A percentile compares a stretch with the other conserved stretches of the same genome.
Conservation (phyloP, 2,113 vertebrate species). For the Herpailurus yagouaroundi region DNA sequence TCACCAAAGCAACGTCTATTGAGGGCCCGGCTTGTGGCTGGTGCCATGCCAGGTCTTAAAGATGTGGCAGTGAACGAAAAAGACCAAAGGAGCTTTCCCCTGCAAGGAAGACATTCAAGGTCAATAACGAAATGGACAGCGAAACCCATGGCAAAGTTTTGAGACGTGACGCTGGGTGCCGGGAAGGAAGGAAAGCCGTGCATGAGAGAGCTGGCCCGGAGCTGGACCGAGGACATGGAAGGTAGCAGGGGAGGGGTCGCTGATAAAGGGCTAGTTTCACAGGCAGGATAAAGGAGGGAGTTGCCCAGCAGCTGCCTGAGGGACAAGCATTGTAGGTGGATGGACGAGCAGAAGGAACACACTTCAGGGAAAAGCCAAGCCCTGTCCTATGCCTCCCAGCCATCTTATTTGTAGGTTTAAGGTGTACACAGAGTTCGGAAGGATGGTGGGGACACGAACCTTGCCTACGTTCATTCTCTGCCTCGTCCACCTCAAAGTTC, state of each 20-base stretch:
- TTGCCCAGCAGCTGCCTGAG: accelerated
- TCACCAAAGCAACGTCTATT: accelerated
- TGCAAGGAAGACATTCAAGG: background rate
- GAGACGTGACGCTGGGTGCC: no score
- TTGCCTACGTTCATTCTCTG: background rate
- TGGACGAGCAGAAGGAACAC: accelerated
- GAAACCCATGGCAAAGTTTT: no score
- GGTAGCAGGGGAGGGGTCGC: accelerated
- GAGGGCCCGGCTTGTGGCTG: background rate
- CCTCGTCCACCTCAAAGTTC: background rate
- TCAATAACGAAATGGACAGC: background rate
- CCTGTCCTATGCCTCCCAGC: accelerated
- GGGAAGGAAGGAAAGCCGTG: background rate
- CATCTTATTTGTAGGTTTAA: background rate
- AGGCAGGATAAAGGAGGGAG: background rate
- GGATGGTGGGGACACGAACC: background rate
- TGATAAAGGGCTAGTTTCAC: accelerated
- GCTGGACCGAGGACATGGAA: no score
- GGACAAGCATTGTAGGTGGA: background rate
- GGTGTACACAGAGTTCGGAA: background rate
- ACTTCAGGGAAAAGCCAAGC: background rate
- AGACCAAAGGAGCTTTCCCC: background rate
- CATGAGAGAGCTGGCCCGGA: background rate
- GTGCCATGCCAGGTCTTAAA: background rate
- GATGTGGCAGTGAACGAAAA: background rate